These are phyloP conservation scores for Synanthedon vespiformis DNA, from an alignment of 2,888 invertebrate species.

Conservation along the genomic window DNA sequence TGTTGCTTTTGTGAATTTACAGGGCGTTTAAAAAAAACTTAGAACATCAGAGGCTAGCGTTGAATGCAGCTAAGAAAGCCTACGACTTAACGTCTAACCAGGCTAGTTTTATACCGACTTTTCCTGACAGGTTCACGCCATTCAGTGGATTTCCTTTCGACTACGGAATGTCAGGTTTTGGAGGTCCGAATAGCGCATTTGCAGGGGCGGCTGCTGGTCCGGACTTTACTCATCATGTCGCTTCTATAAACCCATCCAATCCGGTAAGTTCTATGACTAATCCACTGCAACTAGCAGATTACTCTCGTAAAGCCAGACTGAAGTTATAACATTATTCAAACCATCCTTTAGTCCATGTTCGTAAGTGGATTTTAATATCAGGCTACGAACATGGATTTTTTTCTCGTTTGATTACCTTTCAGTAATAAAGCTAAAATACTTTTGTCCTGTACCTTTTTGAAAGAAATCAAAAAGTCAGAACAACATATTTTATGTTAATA, in stretches of 20 bases:
- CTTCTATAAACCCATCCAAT: conserved; percentile 71
- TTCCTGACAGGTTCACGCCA: conserved; percentile 36
- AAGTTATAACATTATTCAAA: neutral
- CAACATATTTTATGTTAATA: too few relatives aligned
- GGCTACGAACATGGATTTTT: too few relatives aligned
- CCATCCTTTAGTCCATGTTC: too few relatives aligned
- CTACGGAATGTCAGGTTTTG: conserved; percentile 10
- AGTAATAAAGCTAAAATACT: too few relatives aligned
- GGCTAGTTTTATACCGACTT: conserved; percentile 34
- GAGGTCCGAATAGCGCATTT: conserved; percentile 42
- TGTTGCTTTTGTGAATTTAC: conserved; percentile 23
- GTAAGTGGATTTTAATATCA: too few relatives aligned
- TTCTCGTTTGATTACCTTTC: too few relatives aligned
- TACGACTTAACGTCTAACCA: conserved; percentile 48
- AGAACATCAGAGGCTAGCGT: conserved; percentile 42
- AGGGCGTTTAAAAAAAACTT: conserved; percentile 44
- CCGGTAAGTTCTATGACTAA: conserved; percentile 50
- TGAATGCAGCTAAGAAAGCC: conserved; percentile 48
- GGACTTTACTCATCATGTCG: conserved; percentile 67
- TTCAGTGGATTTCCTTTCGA: conserved; percentile 15
- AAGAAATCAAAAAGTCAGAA: too few relatives aligned
- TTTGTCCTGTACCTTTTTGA: too few relatives aligned
- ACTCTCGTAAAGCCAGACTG: neutral
- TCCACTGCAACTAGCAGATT: neutral
- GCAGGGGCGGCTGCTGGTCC: conserved; percentile 69